Evolutionary conservation across 2,113 vertebrate species (phyloP).

Genomic region (Fregetta grallaria): DNA sequence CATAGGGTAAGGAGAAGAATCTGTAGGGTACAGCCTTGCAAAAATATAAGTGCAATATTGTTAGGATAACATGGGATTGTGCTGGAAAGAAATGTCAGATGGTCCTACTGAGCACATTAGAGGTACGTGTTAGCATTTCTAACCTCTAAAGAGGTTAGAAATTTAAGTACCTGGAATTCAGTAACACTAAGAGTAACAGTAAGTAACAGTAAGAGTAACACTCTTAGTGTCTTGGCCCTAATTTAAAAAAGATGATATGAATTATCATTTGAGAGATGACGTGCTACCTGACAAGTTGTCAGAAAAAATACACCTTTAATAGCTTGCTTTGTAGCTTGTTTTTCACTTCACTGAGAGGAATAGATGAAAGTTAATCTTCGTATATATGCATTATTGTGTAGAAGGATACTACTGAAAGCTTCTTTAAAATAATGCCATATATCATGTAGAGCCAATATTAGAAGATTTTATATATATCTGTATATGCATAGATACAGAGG

Average conservation of each 20-base stretch:
- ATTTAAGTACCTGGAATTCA: background rate
- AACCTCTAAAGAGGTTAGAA: background rate
- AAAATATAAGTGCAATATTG: background rate
- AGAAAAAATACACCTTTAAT: background rate
- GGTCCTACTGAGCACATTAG: background rate
- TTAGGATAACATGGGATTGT: background rate
- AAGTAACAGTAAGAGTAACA: no score
- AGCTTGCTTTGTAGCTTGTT: background rate
- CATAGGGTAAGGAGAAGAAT: background rate
- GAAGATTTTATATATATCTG: background rate
- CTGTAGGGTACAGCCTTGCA: background rate
- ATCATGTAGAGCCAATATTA: background rate
- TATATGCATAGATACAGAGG: background rate
- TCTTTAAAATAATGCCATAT: background rate
- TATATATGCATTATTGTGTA: background rate
- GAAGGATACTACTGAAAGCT: background rate
- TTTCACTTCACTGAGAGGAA: background rate
- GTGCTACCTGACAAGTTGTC: background rate
- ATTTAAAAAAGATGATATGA: background rate
- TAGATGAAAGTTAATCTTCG: background rate
- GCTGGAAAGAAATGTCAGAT: background rate
- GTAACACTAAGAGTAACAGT: no score
- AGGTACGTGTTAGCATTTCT: background rate
- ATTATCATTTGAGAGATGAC: background rate
- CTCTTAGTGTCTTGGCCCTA: background rate